These are phyloP conservation scores for Monoplex corrugatus DNA, from an alignment of 2,888 invertebrate genomes.

Conservation along the genomic window DNA sequence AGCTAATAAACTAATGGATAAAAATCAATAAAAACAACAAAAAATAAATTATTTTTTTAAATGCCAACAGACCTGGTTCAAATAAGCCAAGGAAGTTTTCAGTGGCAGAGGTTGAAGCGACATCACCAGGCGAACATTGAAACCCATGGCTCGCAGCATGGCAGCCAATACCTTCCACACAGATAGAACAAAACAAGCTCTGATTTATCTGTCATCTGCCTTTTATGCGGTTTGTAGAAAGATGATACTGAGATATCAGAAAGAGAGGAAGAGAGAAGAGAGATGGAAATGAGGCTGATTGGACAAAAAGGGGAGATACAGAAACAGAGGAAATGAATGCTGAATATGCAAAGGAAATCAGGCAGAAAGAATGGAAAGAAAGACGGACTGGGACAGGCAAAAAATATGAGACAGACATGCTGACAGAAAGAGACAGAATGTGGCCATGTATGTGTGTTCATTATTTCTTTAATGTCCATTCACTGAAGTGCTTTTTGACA, in stretches of 20 bases:
- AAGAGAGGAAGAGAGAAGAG: not conserved
- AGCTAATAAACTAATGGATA: no score
- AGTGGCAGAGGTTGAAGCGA: conserved; percentile 90
- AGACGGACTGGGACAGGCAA: not conserved
- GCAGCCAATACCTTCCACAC: conserved; percentile 86
- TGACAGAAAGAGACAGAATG: not conserved
- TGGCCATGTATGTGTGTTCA: no score
- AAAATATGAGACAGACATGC: not conserved
- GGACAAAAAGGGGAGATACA: no score
- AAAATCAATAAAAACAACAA: no score
- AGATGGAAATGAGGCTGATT: not conserved
- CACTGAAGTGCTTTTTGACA: no score
- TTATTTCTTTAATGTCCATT: no score
- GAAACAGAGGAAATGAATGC: no score
- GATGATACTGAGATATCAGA: not conserved
- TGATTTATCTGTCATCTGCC: no score
- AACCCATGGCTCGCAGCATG: conserved; percentile 89
- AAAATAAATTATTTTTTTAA: not conserved
- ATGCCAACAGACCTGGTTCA: conserved; percentile 4
- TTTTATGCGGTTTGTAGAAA: not conserved
- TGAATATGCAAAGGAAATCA: no score
- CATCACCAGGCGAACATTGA: conserved; percentile 90
- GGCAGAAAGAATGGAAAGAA: not conserved
- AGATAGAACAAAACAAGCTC: not conserved
- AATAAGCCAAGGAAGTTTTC: conserved; percentile 79